These are phyloP conservation scores for Drosophila chauvacae DNA, from an alignment of 1,140 invertebrate genomes.

Conservation along the genomic window DNA sequence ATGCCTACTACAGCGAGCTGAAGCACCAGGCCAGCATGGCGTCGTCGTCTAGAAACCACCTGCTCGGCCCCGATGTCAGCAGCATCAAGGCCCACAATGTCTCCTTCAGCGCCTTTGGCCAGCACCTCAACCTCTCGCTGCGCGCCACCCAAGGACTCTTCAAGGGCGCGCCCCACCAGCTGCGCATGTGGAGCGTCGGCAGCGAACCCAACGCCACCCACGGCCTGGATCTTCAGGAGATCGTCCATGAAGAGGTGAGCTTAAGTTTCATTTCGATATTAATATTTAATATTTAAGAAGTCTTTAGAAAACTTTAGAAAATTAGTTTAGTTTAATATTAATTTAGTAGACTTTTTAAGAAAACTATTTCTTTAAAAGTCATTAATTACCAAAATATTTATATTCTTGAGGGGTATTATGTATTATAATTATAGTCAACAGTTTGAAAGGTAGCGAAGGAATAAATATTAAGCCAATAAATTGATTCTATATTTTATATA, in stretches of 20 bases:
- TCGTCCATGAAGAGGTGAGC: conserved; percentile 84
- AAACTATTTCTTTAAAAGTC: no score
- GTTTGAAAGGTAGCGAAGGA: no score
- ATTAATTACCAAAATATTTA: no score
- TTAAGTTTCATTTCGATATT: background rate
- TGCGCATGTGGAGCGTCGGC: conserved; percentile 91
- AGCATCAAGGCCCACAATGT: conserved; percentile 87
- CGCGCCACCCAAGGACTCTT: conserved; percentile 89
- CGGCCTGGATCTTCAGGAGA: conserved; percentile 91
- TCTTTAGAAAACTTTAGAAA: background rate
- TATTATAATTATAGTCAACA: no score
- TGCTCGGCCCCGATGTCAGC: conserved; percentile 67
- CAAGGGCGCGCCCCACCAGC: conserved; percentile 87
- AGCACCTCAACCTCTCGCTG: conserved; percentile 89
- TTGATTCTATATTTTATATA: no score
- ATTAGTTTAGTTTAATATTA: background rate
- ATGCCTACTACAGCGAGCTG: conserved; percentile 80
- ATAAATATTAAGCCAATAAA: no score
- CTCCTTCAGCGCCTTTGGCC: conserved; percentile 91
- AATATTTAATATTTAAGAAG: no score
- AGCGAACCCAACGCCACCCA: conserved; percentile 88
- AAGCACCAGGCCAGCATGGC: conserved; percentile 53
- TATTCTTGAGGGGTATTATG: no score
- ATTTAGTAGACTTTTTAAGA: background rate
- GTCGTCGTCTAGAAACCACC: conserved; percentile 35